phyloP scores from a whole-genome alignment of 2,797 vertebrate genomes.

The Phrynocephalus forsythii region DNA sequence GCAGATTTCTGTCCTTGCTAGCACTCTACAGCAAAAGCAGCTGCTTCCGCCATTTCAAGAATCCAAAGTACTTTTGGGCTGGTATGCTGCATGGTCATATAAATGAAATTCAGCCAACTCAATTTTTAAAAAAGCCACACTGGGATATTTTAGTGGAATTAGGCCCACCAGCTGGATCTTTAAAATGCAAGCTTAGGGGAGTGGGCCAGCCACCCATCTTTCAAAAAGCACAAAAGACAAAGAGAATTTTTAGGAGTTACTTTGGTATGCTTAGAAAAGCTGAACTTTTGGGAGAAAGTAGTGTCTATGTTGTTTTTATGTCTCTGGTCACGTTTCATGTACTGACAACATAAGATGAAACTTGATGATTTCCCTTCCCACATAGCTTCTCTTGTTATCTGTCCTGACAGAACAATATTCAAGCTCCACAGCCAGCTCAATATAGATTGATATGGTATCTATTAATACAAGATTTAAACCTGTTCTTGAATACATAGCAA shows the following conservation, averaged over 20 bases:
- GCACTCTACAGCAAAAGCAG: constrained; percentile 31
- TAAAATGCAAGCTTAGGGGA: background rate
- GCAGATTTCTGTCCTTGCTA: constrained; percentile 15
- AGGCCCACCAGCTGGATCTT: background rate
- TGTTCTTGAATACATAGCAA: background rate
- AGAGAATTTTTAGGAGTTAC: background rate
- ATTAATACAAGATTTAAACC: constrained; percentile 10
- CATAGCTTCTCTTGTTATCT: background rate
- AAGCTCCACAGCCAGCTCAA: background rate
- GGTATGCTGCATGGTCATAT: accelerated
- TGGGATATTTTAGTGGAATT: constrained; percentile 23
- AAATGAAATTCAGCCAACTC: constrained; percentile 3
- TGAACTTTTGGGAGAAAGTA: background rate
- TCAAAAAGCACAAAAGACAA: constrained; percentile 15
- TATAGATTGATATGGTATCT: constrained; percentile 6
- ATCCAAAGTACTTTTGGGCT: constrained; percentile 38
- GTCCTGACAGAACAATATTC: constrained; percentile 6
- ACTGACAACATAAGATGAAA: constrained; percentile 9
- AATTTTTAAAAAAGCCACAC: background rate
- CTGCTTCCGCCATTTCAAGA: background rate
- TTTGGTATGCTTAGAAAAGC: background rate
- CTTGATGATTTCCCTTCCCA: constrained; percentile 2
- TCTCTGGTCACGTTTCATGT: background rate
- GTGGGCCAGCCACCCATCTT: background rate
- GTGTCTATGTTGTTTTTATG: background rate